A percentile compares a stretch with the other conserved stretches of the same genome.
Evolutionary conservation across 2,113 vertebrate species (phyloP).

Genomic region (Coreoperca whiteheadi): DNA sequence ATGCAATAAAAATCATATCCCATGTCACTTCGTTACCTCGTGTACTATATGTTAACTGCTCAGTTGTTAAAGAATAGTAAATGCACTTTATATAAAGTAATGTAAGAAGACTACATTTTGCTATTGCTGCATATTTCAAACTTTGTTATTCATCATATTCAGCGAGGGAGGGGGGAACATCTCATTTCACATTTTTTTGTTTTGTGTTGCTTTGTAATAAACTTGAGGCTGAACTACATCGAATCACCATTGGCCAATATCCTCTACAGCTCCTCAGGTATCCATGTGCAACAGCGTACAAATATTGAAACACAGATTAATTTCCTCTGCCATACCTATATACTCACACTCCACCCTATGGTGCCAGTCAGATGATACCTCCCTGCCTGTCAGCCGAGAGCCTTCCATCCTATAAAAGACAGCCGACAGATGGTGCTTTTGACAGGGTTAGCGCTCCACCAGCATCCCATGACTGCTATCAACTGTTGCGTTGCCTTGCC

Average conservation of each 20-base stretch:
- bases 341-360: conserved; percentile 38
- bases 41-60: conserved; percentile 1
- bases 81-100: conserved; percentile 34
- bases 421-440: conserved; percentile 62
- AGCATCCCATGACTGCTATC: conserved; percentile 57
- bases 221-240: conserved; percentile 25
- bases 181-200: conserved; percentile 48
- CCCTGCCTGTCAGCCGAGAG: conserved; percentile 31
- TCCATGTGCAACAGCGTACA: conserved; percentile 49
- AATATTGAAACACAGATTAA: conserved; percentile 62
- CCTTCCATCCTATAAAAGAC: conserved; percentile 40
- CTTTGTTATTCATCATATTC: conserved; percentile 57
- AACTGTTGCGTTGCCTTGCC: conserved; percentile 35
- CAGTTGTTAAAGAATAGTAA: conserved; percentile 15
- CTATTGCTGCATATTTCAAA: conserved; percentile 28
- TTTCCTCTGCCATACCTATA: conserved; percentile 48
- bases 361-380: conserved; percentile 54
- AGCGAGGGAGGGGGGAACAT: no score
- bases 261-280: conserved; percentile 57
- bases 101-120: not conserved
- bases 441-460: conserved; percentile 53
- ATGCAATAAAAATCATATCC: conserved; percentile 41
- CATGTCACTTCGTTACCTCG: conserved; percentile 15
- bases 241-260: conserved; percentile 46
- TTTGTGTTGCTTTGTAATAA: conserved; percentile 48